Conservation (phyloP, 1,140 invertebrate species). For the Drosophila sp. region DNA sequence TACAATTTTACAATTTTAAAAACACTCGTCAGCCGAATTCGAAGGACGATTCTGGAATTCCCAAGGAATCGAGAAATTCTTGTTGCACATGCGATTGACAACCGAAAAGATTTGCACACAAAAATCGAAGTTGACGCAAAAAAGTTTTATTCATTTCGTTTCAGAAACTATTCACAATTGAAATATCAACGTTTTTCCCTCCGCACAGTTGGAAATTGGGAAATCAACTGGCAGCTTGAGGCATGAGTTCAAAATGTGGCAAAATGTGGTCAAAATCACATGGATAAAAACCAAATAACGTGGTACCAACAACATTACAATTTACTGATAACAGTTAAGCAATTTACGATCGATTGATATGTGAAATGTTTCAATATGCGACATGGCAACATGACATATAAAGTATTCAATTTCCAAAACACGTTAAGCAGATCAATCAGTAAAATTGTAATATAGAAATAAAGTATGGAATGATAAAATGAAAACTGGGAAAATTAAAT, state of each 20-base stretch:
- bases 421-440: no score
- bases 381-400: conserved; percentile 18
- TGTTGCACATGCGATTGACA: conserved; percentile 6
- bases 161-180: conserved; percentile 14
- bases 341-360: conserved; percentile 35
- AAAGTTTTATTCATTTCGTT: conserved; percentile 68
- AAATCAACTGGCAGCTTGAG: conserved; percentile 39
- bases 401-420: neutral
- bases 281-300: conserved; percentile 8
- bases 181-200: conserved; percentile 9
- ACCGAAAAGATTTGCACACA: conserved; percentile 31
- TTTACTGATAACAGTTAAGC: conserved; percentile 18
- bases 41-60: conserved; percentile 27
- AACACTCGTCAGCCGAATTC: conserved; percentile 62
- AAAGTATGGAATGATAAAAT: neutral
- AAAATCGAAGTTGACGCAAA: conserved; percentile 31
- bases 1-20: neutral
- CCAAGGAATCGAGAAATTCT: conserved; percentile 5
- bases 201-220: conserved; percentile 32
- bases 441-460: neutral
- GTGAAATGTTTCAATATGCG: neutral
- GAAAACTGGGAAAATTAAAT: no score
- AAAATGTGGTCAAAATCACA: conserved; percentile 17
- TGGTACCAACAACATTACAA: conserved; percentile 17
- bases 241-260: neutral